Evolutionary conservation across 2,113 vertebrate species (phyloP).

Genomic region (Pimephales promelas): DNA sequence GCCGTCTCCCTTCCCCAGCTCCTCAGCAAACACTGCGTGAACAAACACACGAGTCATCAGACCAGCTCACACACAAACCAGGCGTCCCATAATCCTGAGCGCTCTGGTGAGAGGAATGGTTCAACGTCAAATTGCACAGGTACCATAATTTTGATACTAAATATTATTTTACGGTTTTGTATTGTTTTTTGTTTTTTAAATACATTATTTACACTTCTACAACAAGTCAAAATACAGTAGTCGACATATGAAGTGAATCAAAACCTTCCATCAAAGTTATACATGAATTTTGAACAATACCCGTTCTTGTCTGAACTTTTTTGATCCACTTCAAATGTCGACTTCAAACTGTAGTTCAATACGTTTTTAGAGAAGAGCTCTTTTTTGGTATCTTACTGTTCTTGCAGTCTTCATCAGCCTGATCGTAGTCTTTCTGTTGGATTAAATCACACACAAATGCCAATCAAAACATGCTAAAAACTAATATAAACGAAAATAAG

Average conservation of each 20-base stretch:
- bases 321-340: no score
- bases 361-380: not conserved
- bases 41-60: slow-evolving; percentile 41
- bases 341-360: not conserved
- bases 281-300: no score
- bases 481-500: not conserved
- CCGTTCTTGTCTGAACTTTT: no score
- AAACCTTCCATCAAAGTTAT: no score
- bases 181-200: not conserved
- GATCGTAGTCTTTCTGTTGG: slow-evolving; percentile 96
- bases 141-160: not conserved
- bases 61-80: slow-evolving; percentile 9
- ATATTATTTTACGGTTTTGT: not conserved
- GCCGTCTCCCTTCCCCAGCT: slow-evolving; percentile 85
- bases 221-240: not conserved
- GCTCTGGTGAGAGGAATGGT: not conserved
- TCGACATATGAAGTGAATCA: no score
- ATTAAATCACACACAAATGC: slow-evolving; percentile 62
- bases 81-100: not conserved
- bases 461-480: no score
- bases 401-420: slow-evolving; percentile 98
- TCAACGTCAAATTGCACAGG: not conserved
- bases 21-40: slow-evolving; percentile 87
- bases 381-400: slow-evolving; percentile 82
- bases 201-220: not conserved